Evolutionary conservation across 2,113 vertebrate species (phyloP), one percentile per base, ranked within the genome.

Genomic region (Lamprologus ornatipinnis): DNA sequence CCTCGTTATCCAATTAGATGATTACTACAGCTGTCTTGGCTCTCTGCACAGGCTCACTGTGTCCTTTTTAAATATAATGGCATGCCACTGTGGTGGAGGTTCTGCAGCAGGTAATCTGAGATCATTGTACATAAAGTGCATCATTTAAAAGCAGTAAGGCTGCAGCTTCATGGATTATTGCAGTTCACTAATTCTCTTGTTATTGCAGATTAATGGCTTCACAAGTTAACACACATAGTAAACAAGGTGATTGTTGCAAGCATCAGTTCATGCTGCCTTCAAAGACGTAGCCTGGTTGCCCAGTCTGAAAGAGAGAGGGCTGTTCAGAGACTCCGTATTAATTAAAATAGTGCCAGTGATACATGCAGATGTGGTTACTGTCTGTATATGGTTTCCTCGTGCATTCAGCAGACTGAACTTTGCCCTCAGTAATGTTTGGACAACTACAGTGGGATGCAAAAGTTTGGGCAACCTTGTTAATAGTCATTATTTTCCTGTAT

Each of bases 251-350:
- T 7, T 55, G 53, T 55, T 55, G 53, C 53, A 55, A 55, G 53
- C 53, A 55, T 55, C 53, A 55, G n/a, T 23, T 55, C 6, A 1
- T 55, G 11, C 53, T 23, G 53, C 53, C 53, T 23, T 0, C 21
- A 55, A 55, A 23, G 53, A 55, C 0, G 0, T 55, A 55, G 21
- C 21, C 53, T 55, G 53, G 6, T 55, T 55, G 21, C n/a, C 53
- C 11, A 55, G 53, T 23, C 21, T 23, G n/a, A 54, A 54, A 21
- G n/a, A 54, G 53, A 54, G 53, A 55, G 11, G 53, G 0, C 21
- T 55, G 1, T 55, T 55, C 19, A 53, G 51, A n/a, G 51, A 53
- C 19, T 6, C 51, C 5, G 0, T 53, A 10, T 53, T 55, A 55
- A 55, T 23, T 7, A 12, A 0, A 1, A 55, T 23, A 55, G 53